These are phyloP conservation scores for Eptesicus fuscus DNA, from an alignment of 2,113 vertebrate species.

Conservation along the genomic window DNA sequence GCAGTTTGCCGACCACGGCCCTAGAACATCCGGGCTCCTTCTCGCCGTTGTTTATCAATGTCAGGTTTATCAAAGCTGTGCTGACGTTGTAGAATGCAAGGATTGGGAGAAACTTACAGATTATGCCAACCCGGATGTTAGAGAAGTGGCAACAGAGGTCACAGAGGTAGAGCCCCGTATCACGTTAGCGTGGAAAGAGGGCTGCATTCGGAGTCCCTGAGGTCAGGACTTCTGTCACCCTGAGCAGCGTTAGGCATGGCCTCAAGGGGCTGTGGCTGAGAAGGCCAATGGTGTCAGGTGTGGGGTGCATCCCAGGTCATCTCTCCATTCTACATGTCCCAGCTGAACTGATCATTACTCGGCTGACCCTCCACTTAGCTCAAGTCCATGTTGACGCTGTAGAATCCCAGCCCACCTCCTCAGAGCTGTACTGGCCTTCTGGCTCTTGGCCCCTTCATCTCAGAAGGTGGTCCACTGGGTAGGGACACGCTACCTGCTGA, in stretches of 20 bases:
- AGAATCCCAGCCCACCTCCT: background rate
- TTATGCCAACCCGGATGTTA: background rate
- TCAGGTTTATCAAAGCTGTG: background rate
- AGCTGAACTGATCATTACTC: background rate
- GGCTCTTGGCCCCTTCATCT: background rate
- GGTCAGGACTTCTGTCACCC: background rate
- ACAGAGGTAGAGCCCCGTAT: background rate
- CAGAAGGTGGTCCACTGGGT: background rate
- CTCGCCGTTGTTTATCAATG: background rate
- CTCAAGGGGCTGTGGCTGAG: background rate
- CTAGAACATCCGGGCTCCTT: accelerated
- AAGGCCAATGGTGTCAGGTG: background rate
- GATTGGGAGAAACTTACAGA: background rate
- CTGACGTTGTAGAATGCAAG: no score
- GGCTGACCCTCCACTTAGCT: background rate
- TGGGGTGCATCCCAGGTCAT: background rate
- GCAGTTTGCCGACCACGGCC: no score
- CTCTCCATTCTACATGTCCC: background rate
- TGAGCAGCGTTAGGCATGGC: background rate
- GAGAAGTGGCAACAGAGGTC: background rate
- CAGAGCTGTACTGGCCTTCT: background rate
- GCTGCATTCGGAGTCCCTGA: background rate
- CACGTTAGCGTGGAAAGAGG: background rate
- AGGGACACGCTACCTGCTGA: background rate
- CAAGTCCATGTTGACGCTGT: background rate